phyloP scores from a whole-genome alignment of 2,888 invertebrate genomes.

The Unio delphinus region DNA sequence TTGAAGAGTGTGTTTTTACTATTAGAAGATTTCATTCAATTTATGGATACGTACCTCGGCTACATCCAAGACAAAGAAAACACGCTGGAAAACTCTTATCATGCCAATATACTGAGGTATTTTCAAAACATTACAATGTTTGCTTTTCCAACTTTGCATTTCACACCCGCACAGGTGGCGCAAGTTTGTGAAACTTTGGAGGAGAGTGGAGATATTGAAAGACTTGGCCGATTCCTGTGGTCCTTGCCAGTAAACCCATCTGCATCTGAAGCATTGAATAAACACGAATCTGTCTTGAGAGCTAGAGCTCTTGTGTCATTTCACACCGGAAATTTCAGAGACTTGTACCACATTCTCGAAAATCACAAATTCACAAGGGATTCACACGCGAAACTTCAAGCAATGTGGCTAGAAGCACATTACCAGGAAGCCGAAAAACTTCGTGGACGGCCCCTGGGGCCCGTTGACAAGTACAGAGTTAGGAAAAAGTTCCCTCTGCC shows the following conservation, averaged over 20 bases:
- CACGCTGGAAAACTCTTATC: background rate
- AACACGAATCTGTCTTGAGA: slow-evolving; percentile 88
- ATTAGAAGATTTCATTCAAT: too few relatives aligned
- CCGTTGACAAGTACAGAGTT: slow-evolving; percentile 93
- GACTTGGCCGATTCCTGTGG: slow-evolving; percentile 88
- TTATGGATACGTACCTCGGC: too few relatives aligned
- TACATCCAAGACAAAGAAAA: too few relatives aligned
- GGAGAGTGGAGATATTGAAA: slow-evolving; percentile 74
- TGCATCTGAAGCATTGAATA: slow-evolving; percentile 84
- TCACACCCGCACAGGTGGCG: slow-evolving; percentile 70
- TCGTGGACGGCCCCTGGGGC: slow-evolving; percentile 90
- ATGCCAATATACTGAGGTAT: slow-evolving; percentile 1
- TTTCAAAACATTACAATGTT: slow-evolving; percentile 39
- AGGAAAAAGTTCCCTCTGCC: slow-evolving; percentile 94
- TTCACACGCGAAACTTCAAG: slow-evolving; percentile 88
- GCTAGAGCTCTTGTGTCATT: slow-evolving; percentile 91
- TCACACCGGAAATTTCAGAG: slow-evolving; percentile 90
- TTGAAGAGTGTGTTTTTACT: too few relatives aligned
- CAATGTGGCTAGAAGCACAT: slow-evolving; percentile 95
- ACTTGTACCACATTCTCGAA: slow-evolving; percentile 90
- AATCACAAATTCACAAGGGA: slow-evolving; percentile 91
- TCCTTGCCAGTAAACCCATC: slow-evolving; percentile 88
- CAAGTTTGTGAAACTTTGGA: slow-evolving; percentile 71
- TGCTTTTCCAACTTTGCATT: slow-evolving; percentile 64
- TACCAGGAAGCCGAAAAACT: slow-evolving; percentile 94